Evolutionary conservation across 2,113 vertebrate genomes (phyloP), one percentile per base, ranked within the genome.

Genomic region (Bubo scandiacus): DNA sequence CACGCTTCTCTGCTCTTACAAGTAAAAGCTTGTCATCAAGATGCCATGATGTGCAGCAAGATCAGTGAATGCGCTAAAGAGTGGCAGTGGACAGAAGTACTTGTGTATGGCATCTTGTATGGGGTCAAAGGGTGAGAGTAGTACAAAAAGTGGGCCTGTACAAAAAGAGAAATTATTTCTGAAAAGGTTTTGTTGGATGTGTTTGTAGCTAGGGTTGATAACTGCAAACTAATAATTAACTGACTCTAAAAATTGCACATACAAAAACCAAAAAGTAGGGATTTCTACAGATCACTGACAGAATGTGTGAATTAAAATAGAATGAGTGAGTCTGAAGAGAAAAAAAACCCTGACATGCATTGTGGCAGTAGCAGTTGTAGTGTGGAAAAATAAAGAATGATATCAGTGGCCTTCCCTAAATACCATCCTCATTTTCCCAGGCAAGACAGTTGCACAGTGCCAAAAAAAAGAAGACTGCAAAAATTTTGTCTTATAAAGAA

Each of bases 221-320:
- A 51, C 12, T n/a, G 30, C 32, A 80, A 80, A 36, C 5, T 78
- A 58, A 43, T 70, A 81, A 70, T 65, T 54, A 67, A n/a, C 14
- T n/a, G 17, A 49, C 25, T 92, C 14, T 54, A 63, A 79, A 65
- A 22, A 36, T 9, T 61, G 61, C 23, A 57, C 7, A 1, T 51
- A 16, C 11, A 52, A 81, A 81, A 40, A 21, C 52, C 40, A 45
- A 19, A 80, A 49, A 12, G 11, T 3, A 0, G 0, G 2, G 3
- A 26, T 59, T 82, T 86, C 91, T 73, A 55, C 1, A 2, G 72
- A 17, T 77, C 19, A 65, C 9, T 72, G 45, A 65, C 38, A 61
- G 40, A 65, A 61, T 29, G 15, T 57, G 30, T 70, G 34, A 93
- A 49, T 82, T n/a, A 83, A 94, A 92, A 93, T 11, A 90, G 20